These are phyloP conservation scores for Eueremaeus valkanovi DNA, from an alignment of 2,888 invertebrate species.

Conservation along the genomic window DNA sequence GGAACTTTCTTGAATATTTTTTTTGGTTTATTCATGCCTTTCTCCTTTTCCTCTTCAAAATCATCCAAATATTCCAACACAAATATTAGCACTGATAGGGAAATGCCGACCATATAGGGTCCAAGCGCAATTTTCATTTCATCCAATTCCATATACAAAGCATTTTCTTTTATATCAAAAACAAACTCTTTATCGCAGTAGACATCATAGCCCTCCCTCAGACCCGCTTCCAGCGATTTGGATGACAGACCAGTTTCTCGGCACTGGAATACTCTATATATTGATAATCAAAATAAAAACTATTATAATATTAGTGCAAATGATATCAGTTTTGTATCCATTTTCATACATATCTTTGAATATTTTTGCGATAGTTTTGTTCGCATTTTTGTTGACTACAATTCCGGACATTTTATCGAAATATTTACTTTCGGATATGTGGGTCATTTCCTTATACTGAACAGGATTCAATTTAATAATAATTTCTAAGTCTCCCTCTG, in stretches of 20 bases:
- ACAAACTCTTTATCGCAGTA: neutral
- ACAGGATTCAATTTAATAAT: neutral
- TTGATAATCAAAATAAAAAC: too few relatives aligned
- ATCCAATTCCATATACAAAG: neutral
- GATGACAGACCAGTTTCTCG: too few relatives aligned
- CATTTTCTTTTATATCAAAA: neutral
- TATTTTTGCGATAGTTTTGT: neutral
- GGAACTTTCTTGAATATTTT: too few relatives aligned
- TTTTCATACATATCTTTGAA: too few relatives aligned
- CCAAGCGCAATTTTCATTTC: neutral
- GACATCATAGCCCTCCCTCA: too few relatives aligned
- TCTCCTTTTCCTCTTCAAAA: too few relatives aligned
- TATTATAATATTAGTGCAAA: too few relatives aligned
- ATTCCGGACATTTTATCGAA: neutral
- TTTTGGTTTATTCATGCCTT: too few relatives aligned
- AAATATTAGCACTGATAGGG: neutral
- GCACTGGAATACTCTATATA: too few relatives aligned
- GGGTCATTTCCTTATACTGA: neutral
- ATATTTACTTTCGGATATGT: neutral
- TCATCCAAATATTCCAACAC: too few relatives aligned
- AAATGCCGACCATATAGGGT: neutral
- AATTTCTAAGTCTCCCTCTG: neutral
- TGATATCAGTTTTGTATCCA: too few relatives aligned
- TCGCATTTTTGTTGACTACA: neutral
- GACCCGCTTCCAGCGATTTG: too few relatives aligned